These are phyloP conservation scores for Ptilorrhoa leucosticta DNA, from an alignment of 2,113 vertebrate genomes.

Conservation along the genomic window DNA sequence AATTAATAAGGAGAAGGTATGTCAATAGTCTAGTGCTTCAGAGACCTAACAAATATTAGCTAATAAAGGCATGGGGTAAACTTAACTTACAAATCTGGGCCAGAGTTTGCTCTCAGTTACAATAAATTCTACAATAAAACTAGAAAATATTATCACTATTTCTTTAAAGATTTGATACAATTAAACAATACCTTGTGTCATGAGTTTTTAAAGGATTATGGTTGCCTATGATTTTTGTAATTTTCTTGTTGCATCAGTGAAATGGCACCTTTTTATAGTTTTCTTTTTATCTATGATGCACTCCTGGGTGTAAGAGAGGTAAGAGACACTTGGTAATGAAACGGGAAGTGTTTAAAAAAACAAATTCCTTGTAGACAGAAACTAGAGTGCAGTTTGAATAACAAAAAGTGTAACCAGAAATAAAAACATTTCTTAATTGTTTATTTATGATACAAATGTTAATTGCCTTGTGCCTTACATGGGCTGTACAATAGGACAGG, in stretches of 20 bases:
- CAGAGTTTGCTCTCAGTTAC: not conserved
- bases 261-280: not conserved
- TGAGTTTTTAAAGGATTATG: not conserved
- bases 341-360: constrained; percentile 3
- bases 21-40: not conserved
- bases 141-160: not conserved
- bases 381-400: not conserved
- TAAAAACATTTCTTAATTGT: constrained; percentile 33
- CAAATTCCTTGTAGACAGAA: not conserved
- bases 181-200: not conserved
- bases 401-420: constrained; percentile 39
- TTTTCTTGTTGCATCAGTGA: not conserved
- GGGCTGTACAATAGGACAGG: constrained; percentile 34
- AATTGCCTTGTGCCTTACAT: constrained; percentile 51
- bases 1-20: not conserved
- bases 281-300: not conserved
- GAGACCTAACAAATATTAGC: not conserved
- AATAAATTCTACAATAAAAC: not conserved
- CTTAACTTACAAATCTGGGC: not conserved
- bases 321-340: not conserved
- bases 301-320: not conserved
- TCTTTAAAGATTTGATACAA: not conserved
- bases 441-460: constrained; percentile 46
- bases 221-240: not conserved
- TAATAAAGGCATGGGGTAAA: not conserved